Evolutionary conservation across 1,140 invertebrate species (phyloP).

Genomic region (Meloidogyne hapla): DNA sequence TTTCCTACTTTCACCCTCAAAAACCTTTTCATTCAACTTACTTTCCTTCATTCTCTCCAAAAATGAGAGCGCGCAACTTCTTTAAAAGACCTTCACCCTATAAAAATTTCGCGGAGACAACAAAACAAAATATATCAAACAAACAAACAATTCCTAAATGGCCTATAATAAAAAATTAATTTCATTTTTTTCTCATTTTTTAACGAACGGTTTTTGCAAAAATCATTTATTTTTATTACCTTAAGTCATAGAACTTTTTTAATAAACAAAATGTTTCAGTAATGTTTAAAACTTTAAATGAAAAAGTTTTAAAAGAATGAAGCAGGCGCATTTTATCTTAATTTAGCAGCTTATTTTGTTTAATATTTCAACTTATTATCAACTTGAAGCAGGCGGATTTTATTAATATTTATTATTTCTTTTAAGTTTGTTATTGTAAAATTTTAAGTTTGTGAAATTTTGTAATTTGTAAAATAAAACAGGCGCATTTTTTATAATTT

Average conservation of each 20-base stretch:
- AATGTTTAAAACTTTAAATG: not conserved
- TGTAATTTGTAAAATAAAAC: too few relatives aligned
- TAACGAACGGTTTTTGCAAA: not conserved
- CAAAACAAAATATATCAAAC: not conserved
- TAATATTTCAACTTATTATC: too few relatives aligned
- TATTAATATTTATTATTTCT: too few relatives aligned
- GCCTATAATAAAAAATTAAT: conserved; percentile 6
- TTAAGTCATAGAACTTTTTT: not conserved
- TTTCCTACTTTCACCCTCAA: too few relatives aligned
- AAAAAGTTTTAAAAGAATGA: not conserved
- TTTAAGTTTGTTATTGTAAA: too few relatives aligned
- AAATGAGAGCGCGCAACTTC: not conserved
- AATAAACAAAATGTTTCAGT: not conserved
- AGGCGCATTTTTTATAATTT: too few relatives aligned
- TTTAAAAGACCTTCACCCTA: not conserved
- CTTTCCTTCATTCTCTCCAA: not conserved
- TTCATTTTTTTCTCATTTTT: not conserved
- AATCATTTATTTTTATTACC: not conserved
- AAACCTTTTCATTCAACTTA: not conserved
- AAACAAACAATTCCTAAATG: not conserved
- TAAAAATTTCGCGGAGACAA: not conserved
- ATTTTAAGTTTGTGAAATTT: too few relatives aligned
- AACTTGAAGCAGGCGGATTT: too few relatives aligned
- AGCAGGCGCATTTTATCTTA: not conserved
- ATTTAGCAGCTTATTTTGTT: too few relatives aligned